These are phyloP conservation scores for Sinodicranocentrus sp. DNA, from an alignment of 2,888 invertebrate genomes.

Conservation along the genomic window DNA sequence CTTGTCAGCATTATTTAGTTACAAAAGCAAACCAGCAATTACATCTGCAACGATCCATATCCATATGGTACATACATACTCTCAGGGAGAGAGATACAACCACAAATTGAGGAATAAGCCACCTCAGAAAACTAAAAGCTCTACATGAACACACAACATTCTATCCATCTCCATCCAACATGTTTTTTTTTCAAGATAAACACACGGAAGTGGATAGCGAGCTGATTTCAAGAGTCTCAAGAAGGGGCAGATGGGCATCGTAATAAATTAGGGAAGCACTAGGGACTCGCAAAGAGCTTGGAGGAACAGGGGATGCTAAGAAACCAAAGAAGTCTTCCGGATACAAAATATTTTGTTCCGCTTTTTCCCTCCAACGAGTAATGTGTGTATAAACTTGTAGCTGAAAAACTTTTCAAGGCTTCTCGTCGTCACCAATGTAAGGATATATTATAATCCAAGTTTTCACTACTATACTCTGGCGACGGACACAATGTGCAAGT, in stretches of 20 bases:
- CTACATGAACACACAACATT: too few relatives aligned
- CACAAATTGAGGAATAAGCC: too few relatives aligned
- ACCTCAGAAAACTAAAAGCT: too few relatives aligned
- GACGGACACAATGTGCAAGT: conserved; percentile 27
- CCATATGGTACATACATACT: conserved; percentile 66
- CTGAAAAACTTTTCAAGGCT: conserved; percentile 60
- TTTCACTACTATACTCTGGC: background rate
- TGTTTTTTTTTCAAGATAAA: conserved; percentile 37
- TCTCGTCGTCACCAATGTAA: conserved; percentile 7
- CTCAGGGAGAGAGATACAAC: too few relatives aligned
- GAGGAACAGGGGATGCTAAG: conserved; percentile 61
- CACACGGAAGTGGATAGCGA: conserved; percentile 47
- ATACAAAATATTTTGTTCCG: conserved; percentile 69
- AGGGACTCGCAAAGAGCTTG: conserved; percentile 43
- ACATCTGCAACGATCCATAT: conserved; percentile 63
- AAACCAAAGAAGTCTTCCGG: conserved; percentile 70
- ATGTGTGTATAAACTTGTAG: conserved; percentile 21
- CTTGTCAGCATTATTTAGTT: conserved; percentile 60
- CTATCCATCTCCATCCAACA: conserved; percentile 2
- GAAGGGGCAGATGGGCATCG: conserved; percentile 70
- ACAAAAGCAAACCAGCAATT: conserved; percentile 57
- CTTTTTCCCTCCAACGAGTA: conserved; percentile 47
- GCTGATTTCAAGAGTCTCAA: conserved; percentile 61
- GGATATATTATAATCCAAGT: conserved; percentile 28
- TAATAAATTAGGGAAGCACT: conserved; percentile 65